Evolutionary conservation across 2,113 vertebrate species (phyloP).

Genomic region (Crotalus horridus): DNA sequence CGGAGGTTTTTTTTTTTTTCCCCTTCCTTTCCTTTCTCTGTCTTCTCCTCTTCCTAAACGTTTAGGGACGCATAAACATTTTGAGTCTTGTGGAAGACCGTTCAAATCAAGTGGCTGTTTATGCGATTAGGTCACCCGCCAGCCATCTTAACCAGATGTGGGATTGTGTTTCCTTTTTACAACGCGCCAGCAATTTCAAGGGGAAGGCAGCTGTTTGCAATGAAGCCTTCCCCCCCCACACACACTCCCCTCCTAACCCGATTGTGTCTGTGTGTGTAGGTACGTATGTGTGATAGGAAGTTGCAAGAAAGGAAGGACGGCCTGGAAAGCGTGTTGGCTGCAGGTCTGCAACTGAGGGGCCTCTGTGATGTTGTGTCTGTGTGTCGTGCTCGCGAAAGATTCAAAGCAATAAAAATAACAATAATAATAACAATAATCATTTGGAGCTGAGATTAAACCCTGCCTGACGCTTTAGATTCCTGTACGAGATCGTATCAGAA

Average conservation of each 20-base stretch:
- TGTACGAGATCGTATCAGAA: conserved; percentile 53
- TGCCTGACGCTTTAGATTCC: conserved; percentile 66
- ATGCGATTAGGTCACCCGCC: conserved; percentile 52
- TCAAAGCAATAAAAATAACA: background rate
- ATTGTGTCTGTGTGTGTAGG: background rate
- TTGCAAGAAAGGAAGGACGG: conserved; percentile 22
- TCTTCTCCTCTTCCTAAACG: background rate
- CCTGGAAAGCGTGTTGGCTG: background rate
- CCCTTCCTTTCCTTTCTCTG: no score
- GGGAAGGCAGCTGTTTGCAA: conserved; percentile 55
- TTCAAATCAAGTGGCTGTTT: conserved; percentile 49
- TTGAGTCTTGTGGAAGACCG: conserved; percentile 6
- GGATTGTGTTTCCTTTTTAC: conserved; percentile 51
- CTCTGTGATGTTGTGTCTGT: background rate
- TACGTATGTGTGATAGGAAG: background rate
- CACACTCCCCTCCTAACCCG: no score
- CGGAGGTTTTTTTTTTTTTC: background rate
- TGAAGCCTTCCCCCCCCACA: conserved; percentile 26
- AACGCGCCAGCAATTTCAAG: conserved; percentile 44
- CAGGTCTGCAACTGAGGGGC: background rate
- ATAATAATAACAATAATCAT: background rate
- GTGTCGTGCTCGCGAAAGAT: background rate
- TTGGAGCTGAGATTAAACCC: conserved; percentile 46
- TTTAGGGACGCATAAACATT: conserved; percentile 30
- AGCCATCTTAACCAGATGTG: conserved; percentile 50